phyloP scores from a whole-genome alignment of 2,888 invertebrate species.

The Doris montereyensis region DNA sequence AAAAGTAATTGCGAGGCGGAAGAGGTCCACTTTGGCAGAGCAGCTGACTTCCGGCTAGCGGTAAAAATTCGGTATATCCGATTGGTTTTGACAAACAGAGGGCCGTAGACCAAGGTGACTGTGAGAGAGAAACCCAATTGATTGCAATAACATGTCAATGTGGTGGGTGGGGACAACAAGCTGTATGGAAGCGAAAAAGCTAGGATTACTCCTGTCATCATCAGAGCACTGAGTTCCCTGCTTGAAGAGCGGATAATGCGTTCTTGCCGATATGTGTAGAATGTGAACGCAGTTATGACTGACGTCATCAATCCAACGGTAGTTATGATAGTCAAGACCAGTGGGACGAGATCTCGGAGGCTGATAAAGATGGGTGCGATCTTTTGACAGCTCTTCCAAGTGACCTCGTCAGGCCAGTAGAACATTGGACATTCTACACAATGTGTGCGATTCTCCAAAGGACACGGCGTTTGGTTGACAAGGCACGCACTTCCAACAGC shows the following conservation, averaged over 20 bases:
- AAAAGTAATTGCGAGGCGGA: slow-evolving; percentile 58
- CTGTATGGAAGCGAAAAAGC: slow-evolving; percentile 60
- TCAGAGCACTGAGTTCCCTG: slow-evolving; percentile 63
- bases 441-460: slow-evolving; percentile 52
- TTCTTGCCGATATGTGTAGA: slow-evolving; percentile 51
- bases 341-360: slow-evolving; percentile 47
- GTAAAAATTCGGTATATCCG: slow-evolving; percentile 67
- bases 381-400: slow-evolving; percentile 43
- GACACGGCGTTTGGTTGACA: slow-evolving; percentile 62
- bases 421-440: slow-evolving; percentile 54
- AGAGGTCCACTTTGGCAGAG: slow-evolving; percentile 58
- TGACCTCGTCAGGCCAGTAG: slow-evolving; percentile 50
- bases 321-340: slow-evolving; percentile 47
- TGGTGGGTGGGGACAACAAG: slow-evolving; percentile 57
- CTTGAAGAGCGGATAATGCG: slow-evolving; percentile 67
- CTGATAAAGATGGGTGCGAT: slow-evolving; percentile 47
- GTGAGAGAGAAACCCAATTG: slow-evolving; percentile 65
- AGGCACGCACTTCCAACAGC: slow-evolving; percentile 64
- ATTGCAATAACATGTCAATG: slow-evolving; percentile 56
- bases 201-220: slow-evolving; percentile 58
- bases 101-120: slow-evolving; percentile 65
- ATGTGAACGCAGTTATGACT: slow-evolving; percentile 45
- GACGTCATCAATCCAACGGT: slow-evolving; percentile 47
- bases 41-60: slow-evolving; percentile 54
- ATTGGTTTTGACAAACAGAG: slow-evolving; percentile 65